A percentile compares a stretch with the other conserved stretches of the same genome.
phyloP scores from a whole-genome alignment of 2,113 vertebrate genomes.

The Mormyrus lacerda region DNA sequence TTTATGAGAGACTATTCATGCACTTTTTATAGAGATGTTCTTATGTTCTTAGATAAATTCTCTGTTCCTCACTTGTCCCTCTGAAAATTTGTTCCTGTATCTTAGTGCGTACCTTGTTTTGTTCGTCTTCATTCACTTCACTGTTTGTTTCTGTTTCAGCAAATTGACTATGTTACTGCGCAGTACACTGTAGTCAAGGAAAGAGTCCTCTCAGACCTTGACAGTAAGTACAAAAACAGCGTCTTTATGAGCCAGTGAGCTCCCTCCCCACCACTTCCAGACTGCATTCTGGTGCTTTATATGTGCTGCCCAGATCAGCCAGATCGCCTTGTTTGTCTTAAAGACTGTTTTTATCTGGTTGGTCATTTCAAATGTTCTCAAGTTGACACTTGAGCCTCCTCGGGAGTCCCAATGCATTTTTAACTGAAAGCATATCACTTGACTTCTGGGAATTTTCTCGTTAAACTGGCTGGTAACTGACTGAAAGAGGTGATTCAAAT shows the following conservation, averaged over 20 bases:
- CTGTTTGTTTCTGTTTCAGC: slow-evolving; percentile 58
- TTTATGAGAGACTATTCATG: not conserved
- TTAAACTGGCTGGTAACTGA: not conserved
- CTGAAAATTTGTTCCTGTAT: not conserved
- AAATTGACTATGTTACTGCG: slow-evolving; percentile 78
- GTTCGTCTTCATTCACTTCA: not conserved
- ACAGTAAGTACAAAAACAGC: slow-evolving; percentile 68
- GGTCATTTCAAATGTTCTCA: not conserved
- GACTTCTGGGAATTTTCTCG: not conserved
- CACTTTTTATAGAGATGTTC: not conserved
- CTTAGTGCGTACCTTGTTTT: not conserved
- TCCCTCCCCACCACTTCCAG: not conserved
- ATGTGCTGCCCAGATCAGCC: not conserved
- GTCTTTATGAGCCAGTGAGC: not conserved
- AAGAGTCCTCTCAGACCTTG: slow-evolving; percentile 78
- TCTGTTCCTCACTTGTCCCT: not conserved
- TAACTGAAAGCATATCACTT: not conserved
- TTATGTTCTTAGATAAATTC: no score
- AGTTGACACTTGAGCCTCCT: not conserved
- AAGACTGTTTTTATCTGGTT: not conserved
- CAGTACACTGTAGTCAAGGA: slow-evolving; percentile 83
- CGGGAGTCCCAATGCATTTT: not conserved
- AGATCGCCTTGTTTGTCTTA: not conserved
- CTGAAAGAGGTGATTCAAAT: not conserved
- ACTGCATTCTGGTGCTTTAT: not conserved